Evolutionary conservation across 2,888 invertebrate genomes (phyloP), one percentile per base, ranked within the genome.

Genomic region (Villa cingulata): DNA sequence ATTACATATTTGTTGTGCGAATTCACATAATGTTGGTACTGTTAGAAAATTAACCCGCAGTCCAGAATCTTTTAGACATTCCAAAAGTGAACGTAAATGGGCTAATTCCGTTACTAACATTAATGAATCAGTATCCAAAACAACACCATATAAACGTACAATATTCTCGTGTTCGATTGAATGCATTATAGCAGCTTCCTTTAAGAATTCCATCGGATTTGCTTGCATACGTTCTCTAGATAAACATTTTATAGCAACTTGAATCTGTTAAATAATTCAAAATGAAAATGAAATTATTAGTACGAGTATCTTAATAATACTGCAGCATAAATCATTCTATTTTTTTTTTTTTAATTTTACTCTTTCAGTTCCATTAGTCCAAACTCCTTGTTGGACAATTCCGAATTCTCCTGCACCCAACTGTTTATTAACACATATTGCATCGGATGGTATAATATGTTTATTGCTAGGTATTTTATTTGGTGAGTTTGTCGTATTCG

Each of bases 171-270:
- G 95, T 65, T 95, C 91, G 58, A 97, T 92, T 53, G 88, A 83
- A 68, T 97, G 95, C 96, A 98, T 96, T 54, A 96, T 92, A 14
- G 91, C 91, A 1, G 97, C 97, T 70, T 98, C 97, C 68, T 96
- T 96, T 43, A 97, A 73, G 71, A 97, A 96, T 68, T 96, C 95
- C 54, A 92, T 86, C 1, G 94, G 91, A 68, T 94, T 94, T 56
- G 90, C 89, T 59, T 94, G 89, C 86, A 98, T 88, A 49, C 91
- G 78, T 63, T 96, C 95, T 53, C 91, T 81, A 39, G 89, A 89
- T 48, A 98, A 72, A 66, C 95, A 94, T 73, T 98, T 98, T 56
- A 98, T 90, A 16, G 96, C 96, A 49, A 96, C 96, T 77, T 90
- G 88, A 58, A 90, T 81, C 86, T 89, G 70, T 20, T 70, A 64